Percentiles rank a stretch among this genome's conserved stretches.
Evolutionary conservation across 2,888 invertebrate species (phyloP).

Genomic region (Clunio marinus): DNA sequence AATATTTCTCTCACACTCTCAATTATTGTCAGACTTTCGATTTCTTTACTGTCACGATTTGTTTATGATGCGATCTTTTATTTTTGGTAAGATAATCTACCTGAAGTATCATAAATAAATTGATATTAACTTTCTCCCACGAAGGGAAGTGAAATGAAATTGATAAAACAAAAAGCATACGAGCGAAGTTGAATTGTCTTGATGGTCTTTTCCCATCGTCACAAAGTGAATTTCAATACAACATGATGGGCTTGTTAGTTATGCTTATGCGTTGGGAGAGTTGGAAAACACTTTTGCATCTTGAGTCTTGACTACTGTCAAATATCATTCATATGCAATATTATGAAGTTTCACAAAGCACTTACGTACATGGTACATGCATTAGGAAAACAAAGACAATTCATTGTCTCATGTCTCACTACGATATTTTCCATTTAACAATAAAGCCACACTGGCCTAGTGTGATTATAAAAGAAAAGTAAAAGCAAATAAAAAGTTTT

Average conservation of each 20-base stretch:
- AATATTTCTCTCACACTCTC: constrained; percentile 5
- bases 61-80: not conserved
- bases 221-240: constrained; percentile 2
- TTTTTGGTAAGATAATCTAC: constrained; percentile 14
- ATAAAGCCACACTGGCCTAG: constrained; percentile 14
- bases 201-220: constrained; percentile 3
- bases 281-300: too few species aligned
- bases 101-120: not conserved
- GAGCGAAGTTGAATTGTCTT: not conserved
- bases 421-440: not conserved
- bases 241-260: too few species aligned
- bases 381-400: too few species aligned
- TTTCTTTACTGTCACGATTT: not conserved
- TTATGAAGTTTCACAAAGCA: too few species aligned
- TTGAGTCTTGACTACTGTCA: too few species aligned
- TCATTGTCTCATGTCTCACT: not conserved
- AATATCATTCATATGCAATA: too few species aligned
- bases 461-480: constrained; percentile 4
- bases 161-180: not conserved
- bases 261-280: too few species aligned
- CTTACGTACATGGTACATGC: too few species aligned
- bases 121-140: constrained; percentile 12
- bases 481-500: constrained; percentile 16
- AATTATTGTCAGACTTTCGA: constrained; percentile 15
- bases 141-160: constrained; percentile 26